Evolutionary conservation across 1,140 invertebrate genomes (phyloP), one percentile per base, ranked within the genome.

Genomic region (Nilaparvata lugens): DNA sequence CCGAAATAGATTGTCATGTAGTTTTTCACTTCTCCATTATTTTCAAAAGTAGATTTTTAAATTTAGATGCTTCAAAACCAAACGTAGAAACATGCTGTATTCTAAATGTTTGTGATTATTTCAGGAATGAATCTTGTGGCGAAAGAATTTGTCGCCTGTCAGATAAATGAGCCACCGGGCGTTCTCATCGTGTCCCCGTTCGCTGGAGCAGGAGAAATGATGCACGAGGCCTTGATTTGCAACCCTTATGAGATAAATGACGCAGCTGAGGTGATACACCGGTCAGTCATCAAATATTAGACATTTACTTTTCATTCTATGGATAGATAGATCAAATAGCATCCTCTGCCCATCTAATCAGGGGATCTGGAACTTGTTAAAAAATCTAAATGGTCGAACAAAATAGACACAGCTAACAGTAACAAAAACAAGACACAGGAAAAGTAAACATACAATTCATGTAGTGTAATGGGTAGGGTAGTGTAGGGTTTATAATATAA

Each of bases 71-170:
- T n/a, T n/a, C n/a, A n/a, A n/a, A n/a, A n/a, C n/a, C n/a, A n/a
- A n/a, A n/a, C n/a, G n/a, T n/a, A n/a, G 40, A 42, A n/a, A n/a
- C n/a, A 6, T 35, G 23, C 1, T 7, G 11, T 51, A 21, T n/a
- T 21, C 11, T 5, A 51, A 51, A 9, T 28, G 53, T 23, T 52
- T 5, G 13, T 53, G 13, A 5, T 60, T 51, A 23, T 25, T 60
- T 52, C 19, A 69, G 68, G 69, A 35, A 95, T 95, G 91, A 95
- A 95, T 74, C 75, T 95, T 31, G 91, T 95, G 0, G 91, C 91
- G 4, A 95, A 95, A 73, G 92, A 95, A 72, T 95, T 92, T 68
- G 91, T 94, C 2, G 91, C 91, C 4, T 94, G 91, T 70, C 91
- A 94, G 73, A 93, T 93, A 7, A 90, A 91, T 63, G 83, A 83